Evolutionary conservation across 2,888 invertebrate genomes (phyloP), one percentile per base, ranked within the genome.

Genomic region (Thymelicus sylvestris): DNA sequence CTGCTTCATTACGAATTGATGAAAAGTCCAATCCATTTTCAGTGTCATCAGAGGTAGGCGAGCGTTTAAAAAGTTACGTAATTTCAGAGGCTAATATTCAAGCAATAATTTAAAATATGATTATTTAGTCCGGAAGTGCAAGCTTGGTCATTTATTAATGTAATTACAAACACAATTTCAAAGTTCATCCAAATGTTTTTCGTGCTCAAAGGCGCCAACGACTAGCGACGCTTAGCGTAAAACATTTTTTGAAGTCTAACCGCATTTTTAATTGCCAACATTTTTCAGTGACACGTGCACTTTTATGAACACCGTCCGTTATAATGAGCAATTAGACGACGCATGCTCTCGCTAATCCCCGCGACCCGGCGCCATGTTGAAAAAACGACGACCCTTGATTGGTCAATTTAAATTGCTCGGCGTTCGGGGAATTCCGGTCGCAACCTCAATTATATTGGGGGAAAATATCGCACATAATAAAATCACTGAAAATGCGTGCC

Each of bases 361-460:
- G 62, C 73, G 72, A 71, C 72, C 65, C 72, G 67, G 48, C 74
- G 73, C 76, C 77, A 76, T 79, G 74, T 80, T 77, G 76, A 74
- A 77, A 80, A 80, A 79, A 77, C 74, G 73, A 72, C 74, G 63
- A 71, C 66, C 72, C 66, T 71, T 78, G 78, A 81, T 80, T 78
- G 79, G 77, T 75, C 77, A 76, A 79, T 80, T 80, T 80, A 78
- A 76, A 76, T 77, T 74, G 74, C 74, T 71, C 70, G 71, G 73
- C 67, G 72, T 72, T 74, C 73, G 70, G 62, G 62, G 67, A 68
- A 68, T 68, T 68, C 55, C 68, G 62, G 62, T 63, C 68, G 68
- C 52, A 55, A 57, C 62, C 68, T 55, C 67, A 68, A 68, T 68
- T 68, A 68, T 68, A 55, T 68, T 55, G 38, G 68, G 62, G 15